phyloP scores from a whole-genome alignment of 2,113 vertebrate genomes.

The Notechis scutatus region DNA sequence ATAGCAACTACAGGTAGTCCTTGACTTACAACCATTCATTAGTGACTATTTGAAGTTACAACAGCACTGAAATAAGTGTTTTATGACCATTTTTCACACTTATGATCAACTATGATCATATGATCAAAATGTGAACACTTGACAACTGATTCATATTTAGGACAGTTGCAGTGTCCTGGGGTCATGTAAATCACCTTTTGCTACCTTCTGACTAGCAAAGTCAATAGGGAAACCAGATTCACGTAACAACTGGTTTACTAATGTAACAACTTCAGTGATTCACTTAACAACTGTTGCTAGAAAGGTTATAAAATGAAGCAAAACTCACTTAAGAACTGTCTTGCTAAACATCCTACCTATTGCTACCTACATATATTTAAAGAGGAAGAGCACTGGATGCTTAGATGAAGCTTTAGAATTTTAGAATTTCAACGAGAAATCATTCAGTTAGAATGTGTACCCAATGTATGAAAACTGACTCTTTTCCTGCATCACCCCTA shows the following conservation, averaged over 20 bases:
- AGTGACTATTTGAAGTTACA: background rate
- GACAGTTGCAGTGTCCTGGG: background rate
- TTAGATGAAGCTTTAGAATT: background rate
- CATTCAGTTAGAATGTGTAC: background rate
- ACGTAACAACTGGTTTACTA: background rate
- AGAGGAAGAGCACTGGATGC: background rate
- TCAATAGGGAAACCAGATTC: background rate
- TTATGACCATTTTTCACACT: background rate
- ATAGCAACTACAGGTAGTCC: background rate
- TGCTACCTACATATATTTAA: background rate
- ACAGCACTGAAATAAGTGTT: background rate
- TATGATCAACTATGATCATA: background rate
- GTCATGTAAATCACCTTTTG: background rate
- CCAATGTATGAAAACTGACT: background rate
- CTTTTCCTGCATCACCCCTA: background rate
- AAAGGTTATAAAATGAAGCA: background rate
- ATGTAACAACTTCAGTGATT: background rate
- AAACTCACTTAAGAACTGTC: background rate
- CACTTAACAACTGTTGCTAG: background rate
- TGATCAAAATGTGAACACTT: background rate
- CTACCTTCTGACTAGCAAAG: background rate
- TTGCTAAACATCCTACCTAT: background rate
- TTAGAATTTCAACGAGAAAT: background rate
- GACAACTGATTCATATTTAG: background rate
- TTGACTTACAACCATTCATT: background rate